phyloP scores from a whole-genome alignment of 2,113 vertebrate species.

The Ailuropoda melanoleuca region DNA sequence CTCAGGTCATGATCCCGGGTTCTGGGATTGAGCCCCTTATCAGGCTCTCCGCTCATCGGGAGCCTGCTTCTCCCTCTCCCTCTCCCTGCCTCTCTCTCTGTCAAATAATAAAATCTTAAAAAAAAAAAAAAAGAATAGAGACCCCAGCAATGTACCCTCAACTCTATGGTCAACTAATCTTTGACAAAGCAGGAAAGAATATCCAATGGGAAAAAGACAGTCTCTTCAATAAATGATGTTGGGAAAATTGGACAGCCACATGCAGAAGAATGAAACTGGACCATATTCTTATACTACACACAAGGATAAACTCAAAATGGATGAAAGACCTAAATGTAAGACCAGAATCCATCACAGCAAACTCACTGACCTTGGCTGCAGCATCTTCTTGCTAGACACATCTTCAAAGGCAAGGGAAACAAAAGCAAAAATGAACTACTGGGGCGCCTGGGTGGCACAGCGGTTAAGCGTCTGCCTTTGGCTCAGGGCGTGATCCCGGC shows the following conservation, averaged over 20 bases:
- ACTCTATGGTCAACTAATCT: not conserved
- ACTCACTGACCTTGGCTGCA: not conserved
- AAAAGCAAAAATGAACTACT: not conserved
- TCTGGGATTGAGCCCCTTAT: too few relatives aligned
- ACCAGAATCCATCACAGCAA: not conserved
- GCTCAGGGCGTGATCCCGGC: too few relatives aligned
- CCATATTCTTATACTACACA: not conserved
- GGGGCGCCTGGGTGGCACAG: too few relatives aligned
- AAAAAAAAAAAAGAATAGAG: not conserved
- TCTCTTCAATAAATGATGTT: not conserved
- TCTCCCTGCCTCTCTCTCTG: too few relatives aligned
- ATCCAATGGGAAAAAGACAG: not conserved
- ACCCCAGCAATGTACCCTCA: not conserved
- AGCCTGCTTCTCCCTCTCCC: too few relatives aligned
- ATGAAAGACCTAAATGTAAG: not conserved
- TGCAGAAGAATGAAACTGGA: not conserved
- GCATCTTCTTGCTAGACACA: not conserved
- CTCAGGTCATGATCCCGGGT: too few relatives aligned
- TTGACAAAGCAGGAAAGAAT: not conserved
- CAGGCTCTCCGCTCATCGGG: too few relatives aligned
- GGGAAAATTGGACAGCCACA: not conserved
- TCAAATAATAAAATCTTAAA: too few relatives aligned
- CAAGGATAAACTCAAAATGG: not conserved
- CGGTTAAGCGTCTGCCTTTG: too few relatives aligned
- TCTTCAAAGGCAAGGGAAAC: not conserved